Evolutionary conservation across 2,113 vertebrate genomes (phyloP), one percentile per base, ranked within the genome.

Genomic region (Paraplagusia blochii): DNA sequence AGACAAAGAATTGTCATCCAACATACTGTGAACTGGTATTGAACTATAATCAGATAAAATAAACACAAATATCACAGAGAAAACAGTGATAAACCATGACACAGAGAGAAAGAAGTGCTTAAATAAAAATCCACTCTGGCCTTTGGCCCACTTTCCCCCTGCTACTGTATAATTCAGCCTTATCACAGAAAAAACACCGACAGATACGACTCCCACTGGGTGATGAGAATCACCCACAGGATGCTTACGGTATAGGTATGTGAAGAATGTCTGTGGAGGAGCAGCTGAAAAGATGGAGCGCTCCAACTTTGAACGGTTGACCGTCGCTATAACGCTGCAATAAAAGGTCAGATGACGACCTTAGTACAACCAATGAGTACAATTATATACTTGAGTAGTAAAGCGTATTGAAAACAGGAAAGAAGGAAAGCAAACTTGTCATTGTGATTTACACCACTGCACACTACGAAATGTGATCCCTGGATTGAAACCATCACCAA

Each of bases 211-310:
- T 65, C 56, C 38, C 60, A 58, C 53, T 57, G 53, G 49, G 40
- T 56, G 45, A 46, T 46, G 29, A 61, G 71, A 72, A 63, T 79
- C 14, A 48, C 77, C 66, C 80, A 57, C 57, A 74, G 57, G 81
- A 76, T 69, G 75, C 73, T 38, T 53, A 49, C 8, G 84, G 10
- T 29, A 29, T 29, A 29, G 73, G 84, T 86, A 88, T 84, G 79
- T 69, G 53, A 85, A 63, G 83, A 87, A 89, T 87, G 82, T 77
- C 65, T 62, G 53, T 44, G 44, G 50, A 82, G 70, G 8, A 78
- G 66, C 74, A 76, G 60, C 67, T 65, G 63, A 68, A 29, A 14
- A 51, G 34, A 50, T 34, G 58, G 14, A 77, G 44, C 17, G 17
- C 17, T 65, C 44, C 42, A 40, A 46, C 15, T 53, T 15, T 17